Evolutionary conservation across 1,140 invertebrate genomes (phyloP), one percentile per base, ranked within the genome.

Genomic region (Hylyphantes graminicola): DNA sequence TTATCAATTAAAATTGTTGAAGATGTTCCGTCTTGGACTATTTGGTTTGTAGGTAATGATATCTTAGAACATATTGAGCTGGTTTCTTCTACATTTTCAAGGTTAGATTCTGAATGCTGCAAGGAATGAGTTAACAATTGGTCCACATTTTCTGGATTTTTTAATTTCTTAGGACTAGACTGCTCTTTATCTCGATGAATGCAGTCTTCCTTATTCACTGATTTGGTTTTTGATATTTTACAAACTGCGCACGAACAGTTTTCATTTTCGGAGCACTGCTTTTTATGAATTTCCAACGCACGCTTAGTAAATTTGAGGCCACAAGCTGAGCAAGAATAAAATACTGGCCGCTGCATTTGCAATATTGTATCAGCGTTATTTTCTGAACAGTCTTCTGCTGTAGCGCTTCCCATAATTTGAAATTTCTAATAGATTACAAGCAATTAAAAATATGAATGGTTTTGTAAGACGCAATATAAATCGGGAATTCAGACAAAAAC

Each of bases 321-420:
- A 63, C 83, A 85, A 11, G 35, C 59, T 17, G 13, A 2, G 15
- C 83, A 85, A 0, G 75, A 59, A 55, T 63, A 85, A 63, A 77
- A 72, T 54, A 73, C 53, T 48, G 83, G 83, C 6, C 74, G 64
- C 7, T 74, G 48, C 9, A 10, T 15, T 54, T 51, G 68, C 6
- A 53, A 9, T 11, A 53, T 10, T 9, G n/a, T 7, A 17, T 15
- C 19, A 15, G 12, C 11, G 6, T 53, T 51, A n/a, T 70, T 70
- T 53, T 54, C 68, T 10, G 68, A 54, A 9, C 12, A 59, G 12
- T 13, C n/a, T 59, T 59, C 57, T 59, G n/a, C 12, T 3, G 50
- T 53, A 6, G 68, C 51, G 7, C 15, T 70, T 5, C 68, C 68
- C 68, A 70, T 70, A 10, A 64, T 10, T 7, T 9, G 1, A 35